Conservation (phyloP, 1,140 invertebrate genomes). For the Leucophenga varia region DNA sequence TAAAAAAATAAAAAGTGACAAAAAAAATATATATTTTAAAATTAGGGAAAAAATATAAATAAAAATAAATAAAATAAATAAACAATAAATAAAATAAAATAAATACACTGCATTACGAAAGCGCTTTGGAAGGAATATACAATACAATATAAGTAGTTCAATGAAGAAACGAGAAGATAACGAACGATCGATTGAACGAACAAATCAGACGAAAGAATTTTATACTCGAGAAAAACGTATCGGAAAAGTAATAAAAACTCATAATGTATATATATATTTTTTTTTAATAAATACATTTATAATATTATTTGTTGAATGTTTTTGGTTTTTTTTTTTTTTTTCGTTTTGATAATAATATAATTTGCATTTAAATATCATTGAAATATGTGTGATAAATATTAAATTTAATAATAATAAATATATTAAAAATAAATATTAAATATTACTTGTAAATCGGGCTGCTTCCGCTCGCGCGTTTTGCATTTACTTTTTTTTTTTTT, state of each 20-base stretch:
- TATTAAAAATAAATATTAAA: conserved; percentile 49
- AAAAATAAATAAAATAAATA: too few species aligned
- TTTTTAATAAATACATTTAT: conserved; percentile 52
- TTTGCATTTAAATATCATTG: conserved; percentile 49
- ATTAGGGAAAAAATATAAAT: too few species aligned
- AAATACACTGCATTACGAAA: too few species aligned
- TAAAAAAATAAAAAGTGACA: too few species aligned
- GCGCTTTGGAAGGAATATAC: too few species aligned
- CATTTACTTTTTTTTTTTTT: too few species aligned
- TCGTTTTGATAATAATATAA: conserved; percentile 5
- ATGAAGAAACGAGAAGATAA: neutral
- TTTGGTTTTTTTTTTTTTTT: conserved; percentile 29
- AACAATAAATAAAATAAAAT: too few species aligned
- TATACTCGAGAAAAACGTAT: neutral
- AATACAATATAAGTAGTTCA: neutral
- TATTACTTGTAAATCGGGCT: too few species aligned
- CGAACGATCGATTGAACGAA: neutral
- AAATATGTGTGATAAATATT: conserved; percentile 52
- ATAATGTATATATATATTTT: conserved; percentile 52
- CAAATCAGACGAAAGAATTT: neutral
- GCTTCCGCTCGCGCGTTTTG: too few species aligned
- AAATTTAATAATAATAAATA: conserved; percentile 45
- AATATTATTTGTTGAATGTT: conserved; percentile 44
- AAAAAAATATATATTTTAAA: too few species aligned
- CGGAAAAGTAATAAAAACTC: conserved; percentile 45